Conservation (phyloP, 2,797 vertebrate species). For the Gadopsis bispinosus region DNA sequence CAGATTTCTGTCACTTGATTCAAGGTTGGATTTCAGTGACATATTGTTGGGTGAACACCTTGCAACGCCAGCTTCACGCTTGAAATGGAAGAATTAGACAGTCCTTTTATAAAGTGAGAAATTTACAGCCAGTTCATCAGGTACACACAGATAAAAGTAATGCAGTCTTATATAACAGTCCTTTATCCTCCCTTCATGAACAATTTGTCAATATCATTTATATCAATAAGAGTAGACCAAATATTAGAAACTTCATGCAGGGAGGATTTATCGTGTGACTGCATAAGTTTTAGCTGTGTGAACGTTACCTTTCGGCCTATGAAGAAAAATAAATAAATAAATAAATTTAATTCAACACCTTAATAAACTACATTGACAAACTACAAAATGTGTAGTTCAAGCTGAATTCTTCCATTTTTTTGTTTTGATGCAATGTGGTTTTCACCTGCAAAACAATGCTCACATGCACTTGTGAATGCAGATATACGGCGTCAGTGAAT, state of each 20-base stretch:
- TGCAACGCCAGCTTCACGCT: neutral
- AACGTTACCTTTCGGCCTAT: neutral
- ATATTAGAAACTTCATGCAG: neutral
- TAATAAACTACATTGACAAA: neutral
- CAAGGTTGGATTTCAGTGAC: neutral
- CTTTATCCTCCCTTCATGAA: neutral
- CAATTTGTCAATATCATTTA: neutral
- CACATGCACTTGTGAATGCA: neutral
- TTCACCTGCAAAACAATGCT: neutral
- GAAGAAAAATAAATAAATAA: neutral
- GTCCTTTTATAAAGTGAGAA: neutral
- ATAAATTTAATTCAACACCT: too few species aligned
- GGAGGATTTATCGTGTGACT: neutral
- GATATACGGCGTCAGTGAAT: neutral
- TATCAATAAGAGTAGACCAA: neutral
- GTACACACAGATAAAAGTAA: neutral
- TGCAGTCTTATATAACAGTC: constrained; percentile 7
- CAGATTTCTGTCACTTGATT: neutral
- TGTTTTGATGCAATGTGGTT: neutral
- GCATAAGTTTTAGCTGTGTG: neutral
- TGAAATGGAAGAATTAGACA: neutral
- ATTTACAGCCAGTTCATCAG: neutral
- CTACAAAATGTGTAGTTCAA: neutral
- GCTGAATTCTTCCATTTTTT: too few species aligned
- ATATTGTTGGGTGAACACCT: constrained; percentile 12